Evolutionary conservation across 2,888 invertebrate genomes (phyloP), one percentile per base, ranked within the genome.

Genomic region (Hydrotaea cyrtoneurina): DNA sequence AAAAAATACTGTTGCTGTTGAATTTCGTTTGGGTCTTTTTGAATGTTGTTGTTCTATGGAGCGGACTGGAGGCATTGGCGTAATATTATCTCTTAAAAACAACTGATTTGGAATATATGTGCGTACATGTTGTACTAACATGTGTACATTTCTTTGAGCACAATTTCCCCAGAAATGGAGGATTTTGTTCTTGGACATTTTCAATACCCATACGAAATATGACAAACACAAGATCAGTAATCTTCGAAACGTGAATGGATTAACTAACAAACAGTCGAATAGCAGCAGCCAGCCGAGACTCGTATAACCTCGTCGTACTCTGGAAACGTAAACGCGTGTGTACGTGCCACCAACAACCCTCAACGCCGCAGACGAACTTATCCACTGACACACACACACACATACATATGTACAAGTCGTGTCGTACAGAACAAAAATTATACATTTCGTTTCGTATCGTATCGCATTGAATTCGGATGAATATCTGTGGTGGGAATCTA

Each of bases 401-500:
- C n/a, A n/a, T 10, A 39, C 39, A 10, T 3, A 39, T 3, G 7
- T 8, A 39, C 39, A 39, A 11, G 10, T 31, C 31, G 31, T 7
- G 7, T 31, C n/a, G n/a, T 50, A n/a, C 50, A 50, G 0, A 50
- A n/a, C n/a, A n/a, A n/a, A n/a, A n/a, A n/a, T n/a, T 50, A n/a
- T 50, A 50, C 50, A 13, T 50, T n/a, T 50, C 50, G 43, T 43
- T 11, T 2, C n/a, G n/a, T 43, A 43, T 43, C 43, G 15, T 13
- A 50, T 50, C 50, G 50, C 13, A 19, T 21, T 21, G 55, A 59
- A 59, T 59, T 59, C 26, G 59, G 39, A 15, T 59, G 26, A 23
- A 26, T 59, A 59, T 59, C 59, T 23, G 13, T 59, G 59, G 26
- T 26, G 59, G 23, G 26, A 59, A 59, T 59, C 89, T 90, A 90